Percentiles rank a stretch among this genome's conserved stretches.
These are phyloP conservation scores for Ophraella communa DNA, from an alignment of 2,888 invertebrate species.

Conservation along the genomic window DNA sequence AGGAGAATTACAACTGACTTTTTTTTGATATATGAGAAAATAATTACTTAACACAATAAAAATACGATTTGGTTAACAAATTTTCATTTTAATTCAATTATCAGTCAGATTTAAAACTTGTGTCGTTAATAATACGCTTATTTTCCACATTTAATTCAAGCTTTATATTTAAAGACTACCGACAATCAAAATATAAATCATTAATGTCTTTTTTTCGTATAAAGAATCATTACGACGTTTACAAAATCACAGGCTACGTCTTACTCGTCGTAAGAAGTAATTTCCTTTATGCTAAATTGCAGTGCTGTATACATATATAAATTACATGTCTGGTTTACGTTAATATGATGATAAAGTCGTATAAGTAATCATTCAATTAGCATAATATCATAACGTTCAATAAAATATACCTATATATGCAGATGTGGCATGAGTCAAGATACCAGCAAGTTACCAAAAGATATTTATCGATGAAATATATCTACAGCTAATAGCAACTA, in stretches of 20 bases:
- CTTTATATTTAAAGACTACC: background rate
- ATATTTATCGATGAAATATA: background rate
- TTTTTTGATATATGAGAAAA: no score
- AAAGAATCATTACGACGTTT: background rate
- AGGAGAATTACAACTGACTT: no score
- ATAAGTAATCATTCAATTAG: background rate
- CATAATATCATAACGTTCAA: background rate
- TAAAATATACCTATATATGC: background rate
- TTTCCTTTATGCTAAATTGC: background rate
- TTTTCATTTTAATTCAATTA: no score
- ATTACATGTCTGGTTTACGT: background rate
- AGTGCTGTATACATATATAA: background rate
- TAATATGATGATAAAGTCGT: background rate
- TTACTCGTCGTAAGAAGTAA: background rate
- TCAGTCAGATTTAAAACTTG: no score
- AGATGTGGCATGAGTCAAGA: background rate
- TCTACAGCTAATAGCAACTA: no score
- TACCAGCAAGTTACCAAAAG: background rate
- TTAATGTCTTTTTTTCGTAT: background rate
- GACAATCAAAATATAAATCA: background rate
- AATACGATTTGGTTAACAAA: no score
- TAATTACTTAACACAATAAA: no score
- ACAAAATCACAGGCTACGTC: background rate
- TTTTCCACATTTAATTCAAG: background rate
- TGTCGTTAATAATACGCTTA: no score